Conservation (phyloP, 64 coral and sea anemone genomes). For the Actinia tenebrosa region DNA sequence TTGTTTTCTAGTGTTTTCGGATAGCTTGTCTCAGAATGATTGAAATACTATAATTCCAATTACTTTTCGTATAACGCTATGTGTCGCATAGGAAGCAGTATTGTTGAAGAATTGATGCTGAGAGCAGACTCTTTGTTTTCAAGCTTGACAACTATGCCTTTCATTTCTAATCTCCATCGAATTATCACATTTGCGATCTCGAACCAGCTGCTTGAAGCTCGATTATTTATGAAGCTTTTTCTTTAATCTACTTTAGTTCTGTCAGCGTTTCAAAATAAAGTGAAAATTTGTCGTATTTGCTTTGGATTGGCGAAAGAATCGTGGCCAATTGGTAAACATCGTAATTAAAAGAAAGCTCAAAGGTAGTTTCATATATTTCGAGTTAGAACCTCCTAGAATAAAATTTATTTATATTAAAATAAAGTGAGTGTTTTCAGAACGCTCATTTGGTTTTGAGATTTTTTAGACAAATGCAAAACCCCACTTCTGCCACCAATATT, state of each 20-base stretch:
- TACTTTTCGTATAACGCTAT: neutral
- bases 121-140: neutral
- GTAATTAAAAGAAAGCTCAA: neutral
- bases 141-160: neutral
- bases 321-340: neutral
- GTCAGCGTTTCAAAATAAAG: conserved; percentile 5
- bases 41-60: neutral
- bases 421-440: neutral
- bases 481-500: neutral
- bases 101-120: neutral
- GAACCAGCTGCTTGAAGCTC: neutral
- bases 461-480: neutral
- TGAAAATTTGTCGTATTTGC: neutral
- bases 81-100: neutral
- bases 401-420: neutral
- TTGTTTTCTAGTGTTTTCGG: neutral
- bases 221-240: conserved; percentile 20
- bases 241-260: neutral
- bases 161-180: neutral
- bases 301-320: conserved; percentile 10
- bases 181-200: neutral
- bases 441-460: neutral
- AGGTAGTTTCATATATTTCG: neutral
- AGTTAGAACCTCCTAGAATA: neutral
- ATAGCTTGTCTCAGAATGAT: neutral